These are phyloP conservation scores for Cairina moschata DNA, from an alignment of 2,113 vertebrate species.

Conservation along the genomic window DNA sequence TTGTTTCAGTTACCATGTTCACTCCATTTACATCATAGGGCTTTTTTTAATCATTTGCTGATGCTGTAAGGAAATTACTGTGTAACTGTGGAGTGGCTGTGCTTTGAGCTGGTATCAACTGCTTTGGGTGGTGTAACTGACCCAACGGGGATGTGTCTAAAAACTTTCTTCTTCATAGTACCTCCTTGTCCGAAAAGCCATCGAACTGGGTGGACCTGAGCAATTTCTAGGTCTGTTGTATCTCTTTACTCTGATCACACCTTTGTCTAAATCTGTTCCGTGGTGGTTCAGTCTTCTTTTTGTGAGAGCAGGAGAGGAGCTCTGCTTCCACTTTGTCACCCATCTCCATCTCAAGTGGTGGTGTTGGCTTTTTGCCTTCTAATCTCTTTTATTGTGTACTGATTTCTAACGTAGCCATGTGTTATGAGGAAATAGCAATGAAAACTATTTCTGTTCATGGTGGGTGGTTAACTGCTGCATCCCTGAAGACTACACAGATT, in stretches of 20 bases:
- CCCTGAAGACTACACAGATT: neutral
- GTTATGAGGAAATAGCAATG: neutral
- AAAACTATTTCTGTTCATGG: neutral
- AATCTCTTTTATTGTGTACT: neutral
- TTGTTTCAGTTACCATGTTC: neutral
- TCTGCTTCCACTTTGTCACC: neutral
- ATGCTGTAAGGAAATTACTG: neutral
- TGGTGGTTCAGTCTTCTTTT: too few species aligned
- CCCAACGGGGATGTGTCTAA: neutral
- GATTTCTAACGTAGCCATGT: neutral
- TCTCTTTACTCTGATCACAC: neutral
- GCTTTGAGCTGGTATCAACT: neutral
- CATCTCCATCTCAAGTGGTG: rapidly evolving
- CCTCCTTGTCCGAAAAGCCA: neutral
- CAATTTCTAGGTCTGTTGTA: neutral
- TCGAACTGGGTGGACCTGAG: rapidly evolving
- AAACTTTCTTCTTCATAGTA: neutral
- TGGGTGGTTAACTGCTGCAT: neutral
- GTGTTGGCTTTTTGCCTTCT: neutral
- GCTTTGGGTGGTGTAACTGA: neutral
- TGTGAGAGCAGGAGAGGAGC: neutral
- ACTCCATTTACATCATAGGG: neutral
- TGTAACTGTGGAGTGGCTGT: neutral
- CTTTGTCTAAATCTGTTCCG: neutral
- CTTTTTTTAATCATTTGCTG: constrained; percentile 29